Evolutionary conservation across 64 coral and sea anemone species (phyloP).

Genomic region (Dendronephthya gigantea): DNA sequence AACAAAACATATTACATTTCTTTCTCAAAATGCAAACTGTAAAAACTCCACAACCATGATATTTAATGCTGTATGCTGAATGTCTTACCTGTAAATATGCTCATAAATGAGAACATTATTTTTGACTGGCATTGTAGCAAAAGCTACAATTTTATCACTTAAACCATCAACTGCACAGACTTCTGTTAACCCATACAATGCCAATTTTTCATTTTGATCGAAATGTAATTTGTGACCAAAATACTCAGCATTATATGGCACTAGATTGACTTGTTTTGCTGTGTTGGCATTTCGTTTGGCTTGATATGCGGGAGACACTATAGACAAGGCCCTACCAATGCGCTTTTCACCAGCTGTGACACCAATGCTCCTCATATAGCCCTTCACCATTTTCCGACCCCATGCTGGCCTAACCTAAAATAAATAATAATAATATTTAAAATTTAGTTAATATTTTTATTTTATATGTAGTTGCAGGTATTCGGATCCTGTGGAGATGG

Average conservation of each 20-base stretch:
- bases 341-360: background rate
- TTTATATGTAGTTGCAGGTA: too few relatives aligned
- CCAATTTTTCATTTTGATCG: constrained; percentile 1
- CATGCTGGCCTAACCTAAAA: background rate
- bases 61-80: too few relatives aligned
- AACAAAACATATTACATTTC: too few relatives aligned
- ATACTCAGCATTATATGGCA: background rate
- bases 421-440: too few relatives aligned
- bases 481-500: too few relatives aligned
- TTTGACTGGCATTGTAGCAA: background rate
- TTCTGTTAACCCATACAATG: background rate
- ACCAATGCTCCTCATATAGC: background rate
- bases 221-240: background rate
- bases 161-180: background rate
- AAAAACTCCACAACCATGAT: too few relatives aligned
- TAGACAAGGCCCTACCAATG: background rate
- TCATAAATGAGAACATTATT: background rate
- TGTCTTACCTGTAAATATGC: background rate
- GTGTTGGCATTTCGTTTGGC: background rate
- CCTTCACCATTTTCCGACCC: background rate
- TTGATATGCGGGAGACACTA: background rate
- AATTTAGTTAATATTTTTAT: too few relatives aligned
- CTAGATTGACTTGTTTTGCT: background rate
- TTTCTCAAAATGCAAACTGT: too few relatives aligned
- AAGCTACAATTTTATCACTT: background rate